These are phyloP conservation scores for Syngnathus scovelli DNA, from an alignment of 2,113 vertebrate genomes.

Conservation along the genomic window DNA sequence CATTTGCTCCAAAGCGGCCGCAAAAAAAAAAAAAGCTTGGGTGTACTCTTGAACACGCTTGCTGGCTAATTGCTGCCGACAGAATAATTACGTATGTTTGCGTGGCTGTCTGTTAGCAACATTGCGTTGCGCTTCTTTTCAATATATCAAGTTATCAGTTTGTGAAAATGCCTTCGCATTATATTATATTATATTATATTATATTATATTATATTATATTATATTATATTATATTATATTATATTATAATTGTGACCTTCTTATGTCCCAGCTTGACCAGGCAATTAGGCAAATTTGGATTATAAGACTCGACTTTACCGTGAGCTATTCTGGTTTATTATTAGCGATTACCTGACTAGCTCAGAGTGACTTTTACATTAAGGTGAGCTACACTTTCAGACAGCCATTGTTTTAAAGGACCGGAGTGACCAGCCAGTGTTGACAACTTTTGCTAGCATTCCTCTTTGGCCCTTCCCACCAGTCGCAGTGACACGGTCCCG, in stretches of 20 bases:
- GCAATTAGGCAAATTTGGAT: too few species aligned
- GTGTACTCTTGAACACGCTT: conserved; percentile 28
- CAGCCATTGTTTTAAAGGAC: conserved; percentile 34
- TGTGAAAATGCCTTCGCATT: too few species aligned
- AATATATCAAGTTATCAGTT: too few species aligned
- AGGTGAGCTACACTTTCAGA: conserved; percentile 51
- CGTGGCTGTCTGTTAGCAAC: background rate
- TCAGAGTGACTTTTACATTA: conserved; percentile 40
- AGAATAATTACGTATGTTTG: conserved; percentile 2
- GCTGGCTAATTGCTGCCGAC: conserved; percentile 45
- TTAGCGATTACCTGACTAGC: background rate
- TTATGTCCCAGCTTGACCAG: too few species aligned
- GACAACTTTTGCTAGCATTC: conserved; percentile 57
- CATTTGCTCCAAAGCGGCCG: conserved; percentile 59
- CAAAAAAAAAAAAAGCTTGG: conserved; percentile 9
- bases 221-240: too few species aligned
- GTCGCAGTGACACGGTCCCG: conserved; percentile 45
- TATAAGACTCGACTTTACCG: background rate
- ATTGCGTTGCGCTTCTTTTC: background rate
- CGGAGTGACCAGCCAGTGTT: conserved; percentile 32
- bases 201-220: too few species aligned
- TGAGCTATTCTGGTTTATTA: background rate
- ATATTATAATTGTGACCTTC: too few species aligned
- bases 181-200: too few species aligned
- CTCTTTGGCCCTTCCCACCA: conserved; percentile 40